Base-by-base conservation (phyloP, 2,888 invertebrate genomes). In the Acanthoscelides obtectus region DNA sequence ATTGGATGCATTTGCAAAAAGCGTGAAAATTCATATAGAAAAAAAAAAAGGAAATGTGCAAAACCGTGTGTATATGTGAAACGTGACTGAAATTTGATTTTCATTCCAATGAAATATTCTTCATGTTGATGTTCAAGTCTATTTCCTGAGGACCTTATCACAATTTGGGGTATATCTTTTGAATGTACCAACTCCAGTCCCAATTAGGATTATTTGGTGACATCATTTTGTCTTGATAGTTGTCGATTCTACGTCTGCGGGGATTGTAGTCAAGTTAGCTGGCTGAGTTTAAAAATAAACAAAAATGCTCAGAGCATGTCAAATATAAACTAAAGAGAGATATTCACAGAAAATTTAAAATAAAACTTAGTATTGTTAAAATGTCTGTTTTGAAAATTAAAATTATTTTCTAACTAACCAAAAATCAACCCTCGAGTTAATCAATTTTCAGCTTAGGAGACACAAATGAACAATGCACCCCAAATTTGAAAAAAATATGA, bases 101-200 rank as follows among this genome's bases (percentile, higher is more conserved):
- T 81, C 81, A 81, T 83, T 83, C 79, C 77, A 77, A 82, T 82
- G 80, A 81, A 79, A 22, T 22, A 67, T 20, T 22, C 22, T 20
- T 22, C 19, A 67, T 75, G 74, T 72, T 75, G 72, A 81, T 81
- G 82, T 82, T 80, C 82, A 79, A 81, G 81, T 79, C 78, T 27
- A 79, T 81, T 83, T 84, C 86, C 86, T 86, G 86, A 86, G 85
- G 85, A 85, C 83, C 83, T 83, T 86, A 86, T 86, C 86, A 86
- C 86, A 85, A 78, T 79, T 45, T 45, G 45, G 45, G 45, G 12
- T 45, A 45, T 45, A 45, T 45, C 1, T 45, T 45, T 45, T 45
- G 45, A 45, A 45, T 45, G 45, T 45, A 45, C 17, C 5, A 45
- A 1, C 17, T 3, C 45, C 45, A 45, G 45, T 45, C 17, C 12